Conservation (phyloP, 2,113 vertebrate species). For the Microtus oregoni region DNA sequence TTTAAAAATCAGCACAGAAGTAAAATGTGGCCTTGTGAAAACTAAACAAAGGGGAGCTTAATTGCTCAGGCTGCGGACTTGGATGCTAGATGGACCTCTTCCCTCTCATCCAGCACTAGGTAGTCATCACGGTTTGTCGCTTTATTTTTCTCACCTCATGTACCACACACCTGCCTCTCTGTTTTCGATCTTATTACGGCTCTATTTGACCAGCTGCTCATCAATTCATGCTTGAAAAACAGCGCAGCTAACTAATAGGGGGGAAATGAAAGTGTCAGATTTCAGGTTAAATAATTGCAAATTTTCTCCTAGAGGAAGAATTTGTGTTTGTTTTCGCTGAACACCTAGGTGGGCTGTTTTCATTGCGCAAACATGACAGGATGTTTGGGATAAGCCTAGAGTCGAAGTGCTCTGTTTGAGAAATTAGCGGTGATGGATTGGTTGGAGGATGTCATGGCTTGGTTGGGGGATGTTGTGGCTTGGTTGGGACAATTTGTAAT, state of each 20-base stretch:
- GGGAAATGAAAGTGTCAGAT: constrained; percentile 62
- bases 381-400: constrained; percentile 14
- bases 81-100: neutral
- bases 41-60: neutral
- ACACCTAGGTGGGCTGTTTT: constrained; percentile 54
- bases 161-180: constrained; percentile 67
- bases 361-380: constrained; percentile 55
- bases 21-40: constrained; percentile 89
- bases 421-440: constrained; percentile 41
- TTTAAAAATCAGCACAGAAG: constrained; percentile 89
- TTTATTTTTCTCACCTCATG: constrained; percentile 67
- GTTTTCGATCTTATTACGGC: constrained; percentile 42
- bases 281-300: constrained; percentile 37
- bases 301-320: constrained; percentile 54
- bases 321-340: constrained; percentile 64
- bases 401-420: constrained; percentile 22
- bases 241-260: constrained; percentile 36
- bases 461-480: neutral
- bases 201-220: constrained; percentile 51
- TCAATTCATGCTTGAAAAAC: constrained; percentile 67
- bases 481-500: constrained; percentile 18
- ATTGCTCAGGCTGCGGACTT: neutral
- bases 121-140: constrained; percentile 40
- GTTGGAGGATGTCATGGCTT: constrained; percentile 4
- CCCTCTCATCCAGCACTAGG: constrained; percentile 18